Percentiles rank a stretch among this genome's conserved stretches.
Evolutionary conservation across 2,888 invertebrate genomes (phyloP).

Genomic region (Drosophila paracracens): DNA sequence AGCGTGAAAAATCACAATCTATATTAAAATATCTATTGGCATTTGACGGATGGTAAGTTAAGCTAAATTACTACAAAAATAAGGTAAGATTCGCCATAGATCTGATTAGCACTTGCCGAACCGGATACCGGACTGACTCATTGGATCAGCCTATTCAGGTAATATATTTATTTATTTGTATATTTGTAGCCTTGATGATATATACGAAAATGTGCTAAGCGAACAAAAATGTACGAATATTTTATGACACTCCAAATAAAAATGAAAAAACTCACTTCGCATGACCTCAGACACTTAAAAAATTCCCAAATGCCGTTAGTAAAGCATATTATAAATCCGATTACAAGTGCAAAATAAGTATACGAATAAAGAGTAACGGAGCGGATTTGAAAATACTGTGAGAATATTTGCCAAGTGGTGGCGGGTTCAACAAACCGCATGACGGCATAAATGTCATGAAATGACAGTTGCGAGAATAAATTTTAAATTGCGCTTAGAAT

Average conservation of each 20-base stretch:
- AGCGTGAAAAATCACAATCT: slow-evolving; percentile 45
- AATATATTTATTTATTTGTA: background rate
- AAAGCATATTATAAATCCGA: slow-evolving; percentile 50
- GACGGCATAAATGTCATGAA: slow-evolving; percentile 54
- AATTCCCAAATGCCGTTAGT: slow-evolving; percentile 58
- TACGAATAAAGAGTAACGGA: slow-evolving; percentile 48
- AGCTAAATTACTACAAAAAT: slow-evolving; percentile 2
- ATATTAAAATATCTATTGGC: slow-evolving; percentile 27
- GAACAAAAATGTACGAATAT: slow-evolving; percentile 60
- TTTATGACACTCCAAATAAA: slow-evolving; percentile 55
- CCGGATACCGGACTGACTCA: slow-evolving; percentile 58
- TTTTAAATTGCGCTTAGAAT: slow-evolving; percentile 24
- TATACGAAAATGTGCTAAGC: slow-evolving; percentile 67
- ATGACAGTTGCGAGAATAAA: slow-evolving; percentile 49
- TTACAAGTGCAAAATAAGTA: slow-evolving; percentile 26
- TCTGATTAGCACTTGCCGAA: slow-evolving; percentile 67
- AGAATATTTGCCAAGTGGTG: slow-evolving; percentile 31
- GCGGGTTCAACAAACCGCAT: slow-evolving; percentile 43
- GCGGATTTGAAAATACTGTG: slow-evolving; percentile 49
- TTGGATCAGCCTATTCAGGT: slow-evolving; percentile 23
- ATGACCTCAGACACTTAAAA: slow-evolving; percentile 58
- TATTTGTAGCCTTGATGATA: slow-evolving; percentile 50
- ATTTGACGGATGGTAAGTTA: slow-evolving; percentile 52
- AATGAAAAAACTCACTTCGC: slow-evolving; percentile 35
- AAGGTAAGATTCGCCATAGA: slow-evolving; percentile 53